Conservation (phyloP, 2,113 vertebrate species). For the Anser brachyrhynchus region DNA sequence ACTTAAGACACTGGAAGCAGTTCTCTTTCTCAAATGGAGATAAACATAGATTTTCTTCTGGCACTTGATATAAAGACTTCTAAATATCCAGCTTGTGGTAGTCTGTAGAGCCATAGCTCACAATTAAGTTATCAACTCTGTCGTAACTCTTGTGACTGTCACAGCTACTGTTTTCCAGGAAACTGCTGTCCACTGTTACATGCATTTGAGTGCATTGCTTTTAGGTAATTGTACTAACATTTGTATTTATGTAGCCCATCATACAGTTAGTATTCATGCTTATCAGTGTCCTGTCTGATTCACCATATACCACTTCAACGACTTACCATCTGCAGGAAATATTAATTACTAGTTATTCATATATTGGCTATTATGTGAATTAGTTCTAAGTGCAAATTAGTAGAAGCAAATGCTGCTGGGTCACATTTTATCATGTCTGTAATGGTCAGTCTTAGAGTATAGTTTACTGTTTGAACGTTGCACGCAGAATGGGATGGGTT, state of each 20-base stretch:
- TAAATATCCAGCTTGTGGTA: neutral
- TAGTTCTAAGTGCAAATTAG: neutral
- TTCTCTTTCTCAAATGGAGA: neutral
- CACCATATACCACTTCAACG: neutral
- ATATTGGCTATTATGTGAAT: neutral
- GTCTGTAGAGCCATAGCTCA: neutral
- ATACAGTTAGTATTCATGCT: accelerated
- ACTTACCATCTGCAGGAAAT: neutral
- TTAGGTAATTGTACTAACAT: neutral
- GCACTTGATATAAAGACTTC: neutral
- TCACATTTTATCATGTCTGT: neutral
- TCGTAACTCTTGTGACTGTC: neutral
- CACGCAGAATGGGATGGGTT: neutral
- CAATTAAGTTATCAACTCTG: neutral
- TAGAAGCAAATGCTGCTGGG: neutral
- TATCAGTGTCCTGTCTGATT: neutral
- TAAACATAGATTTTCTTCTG: neutral
- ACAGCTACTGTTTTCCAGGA: neutral
- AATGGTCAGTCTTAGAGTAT: neutral
- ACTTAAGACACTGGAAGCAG: neutral
- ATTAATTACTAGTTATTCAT: neutral
- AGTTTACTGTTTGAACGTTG: neutral
- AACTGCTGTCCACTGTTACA: neutral
- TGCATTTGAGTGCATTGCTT: neutral
- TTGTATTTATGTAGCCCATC: neutral